These are phyloP conservation scores for Esox masquinongy DNA, from an alignment of 2,797 vertebrate genomes.

Conservation along the genomic window DNA sequence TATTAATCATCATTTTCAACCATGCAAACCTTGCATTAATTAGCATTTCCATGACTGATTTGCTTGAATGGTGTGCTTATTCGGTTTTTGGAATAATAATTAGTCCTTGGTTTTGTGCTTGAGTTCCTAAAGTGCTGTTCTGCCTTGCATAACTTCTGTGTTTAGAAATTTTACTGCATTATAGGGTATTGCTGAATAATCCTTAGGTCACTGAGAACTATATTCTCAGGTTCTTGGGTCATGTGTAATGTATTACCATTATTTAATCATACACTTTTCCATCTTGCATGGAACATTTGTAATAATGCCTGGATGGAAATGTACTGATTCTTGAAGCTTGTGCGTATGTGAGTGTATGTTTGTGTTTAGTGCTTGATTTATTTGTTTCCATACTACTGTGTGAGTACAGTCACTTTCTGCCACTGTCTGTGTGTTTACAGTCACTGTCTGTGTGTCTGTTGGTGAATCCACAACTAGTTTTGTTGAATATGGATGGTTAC, in stretches of 20 bases:
- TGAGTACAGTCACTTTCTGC: neutral
- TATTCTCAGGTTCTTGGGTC: slow-evolving; percentile 24
- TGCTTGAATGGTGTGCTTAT: slow-evolving; percentile 60
- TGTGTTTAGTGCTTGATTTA: neutral
- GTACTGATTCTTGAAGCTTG: neutral
- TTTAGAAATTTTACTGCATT: slow-evolving; percentile 47
- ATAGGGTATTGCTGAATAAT: slow-evolving; percentile 34
- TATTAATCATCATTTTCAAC: slow-evolving; percentile 56
- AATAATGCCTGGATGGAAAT: slow-evolving; percentile 16
- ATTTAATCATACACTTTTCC: slow-evolving; percentile 30
- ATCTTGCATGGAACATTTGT: slow-evolving; percentile 11
- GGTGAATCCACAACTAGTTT: neutral
- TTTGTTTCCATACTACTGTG: neutral
- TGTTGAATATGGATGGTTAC: slow-evolving; percentile 7
- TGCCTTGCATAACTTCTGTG: slow-evolving; percentile 39
- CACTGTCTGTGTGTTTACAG: neutral
- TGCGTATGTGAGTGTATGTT: slow-evolving; percentile 3
- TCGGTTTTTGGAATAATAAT: slow-evolving; percentile 58
- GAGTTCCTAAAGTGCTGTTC: slow-evolving; percentile 49
- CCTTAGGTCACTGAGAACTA: slow-evolving; percentile 23
- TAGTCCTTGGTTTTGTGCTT: slow-evolving; percentile 45
- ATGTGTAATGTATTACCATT: slow-evolving; percentile 46
- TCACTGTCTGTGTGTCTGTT: slow-evolving; percentile 1
- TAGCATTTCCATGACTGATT: slow-evolving; percentile 59
- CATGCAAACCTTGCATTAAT: slow-evolving; percentile 49